Evolutionary conservation across 2,797 vertebrate genomes (phyloP), one percentile per base, ranked within the genome.

Genomic region (Odontamblyopus lacepedii): DNA sequence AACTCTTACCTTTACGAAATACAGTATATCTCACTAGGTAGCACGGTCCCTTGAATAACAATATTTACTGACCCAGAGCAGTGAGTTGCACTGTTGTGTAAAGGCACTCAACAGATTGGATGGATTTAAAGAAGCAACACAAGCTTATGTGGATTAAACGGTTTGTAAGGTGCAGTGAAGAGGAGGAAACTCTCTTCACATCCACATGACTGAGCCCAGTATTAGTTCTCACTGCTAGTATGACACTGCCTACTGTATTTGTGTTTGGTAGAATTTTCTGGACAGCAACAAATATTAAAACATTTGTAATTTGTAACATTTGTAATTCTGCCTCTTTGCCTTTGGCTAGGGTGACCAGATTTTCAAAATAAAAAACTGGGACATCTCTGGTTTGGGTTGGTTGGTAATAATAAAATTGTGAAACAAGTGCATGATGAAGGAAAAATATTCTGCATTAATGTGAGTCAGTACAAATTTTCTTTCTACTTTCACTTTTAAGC

Each of bases 71-170:
- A 89, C 91, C 89, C 80, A 87, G 64, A 88, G 90, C 74, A 78
- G 73, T 41, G 71, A 82, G 83, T 62, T 6, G 74, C 69, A 63
- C 68, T 82, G 87, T 86, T 89, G 85, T 90, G 83, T 83, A 81
- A 50, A 88, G 85, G 75, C 83, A 84, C 74, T n/a, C 86, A 80
- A 89, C 91, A 91, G 91, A 89, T 89, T 91, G 88, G 80, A 76
- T 90, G 91, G 88, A 84, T 90, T 93, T 87, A 91, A 73, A 85
- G 83, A 73, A 78, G 85, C 88, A 88, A 79, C 86, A 84, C 11
- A 60, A 82, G 84, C 75, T 90, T 91, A 91, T 32, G 71, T 85
- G 89, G 91, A 90, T 93, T 92, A 90, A 88, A 88, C 83, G 75
- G 81, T 78, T 57, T 69, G 63, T 35, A 67, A 72, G 77, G 75